Base-by-base conservation (phyloP, 2,888 invertebrate species). In the Carterocephalus palaemon region DNA sequence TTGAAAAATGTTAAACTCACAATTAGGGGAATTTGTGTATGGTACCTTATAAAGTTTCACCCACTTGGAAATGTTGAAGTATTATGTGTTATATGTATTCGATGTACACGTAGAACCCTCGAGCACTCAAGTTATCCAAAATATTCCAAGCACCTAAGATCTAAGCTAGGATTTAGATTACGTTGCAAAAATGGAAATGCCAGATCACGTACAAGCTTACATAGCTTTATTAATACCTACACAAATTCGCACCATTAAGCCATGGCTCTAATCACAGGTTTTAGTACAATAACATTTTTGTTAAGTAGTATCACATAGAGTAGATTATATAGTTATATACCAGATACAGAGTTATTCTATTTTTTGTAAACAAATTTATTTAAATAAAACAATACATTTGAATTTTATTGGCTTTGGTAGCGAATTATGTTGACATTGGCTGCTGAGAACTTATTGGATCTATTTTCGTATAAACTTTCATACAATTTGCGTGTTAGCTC, bases 11-110 rank as follows among this genome's bases (percentile, higher is more conserved):
- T 57, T 54, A 49, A 64, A 69, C 72, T 70, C 67, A 62, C 53
- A 54, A 40, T 46, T 78, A 80, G 78, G 82, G 79, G 81, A 81
- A 84, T 85, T 85, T 85, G 85, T 85, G 84, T 84, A 84, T 70
- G 85, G 84, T 85, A 82, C 85, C 85, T 85, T 84, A 81, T 82
- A 85, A 86, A 85, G 85, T 86, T 86, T 86, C 85, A 86, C 85
- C 85, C 85, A 81, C 80, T 80, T 65, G 68, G 56, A 66, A 67
- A 66, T 70, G 58, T 63, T 59, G 59, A 59, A 67, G 66, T 74
- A 65, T 74, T 70, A 67, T 68, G 72, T 80, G 66, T 70, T 70
- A 67, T 70, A 55, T 72, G 62, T 72, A 56, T 59, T 72, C 64
- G 66, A 64, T 73, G 71, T 69, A 78, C 84, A 83, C 81, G 70